Evolutionary conservation across 1,140 invertebrate genomes (phyloP).

Genomic region (Euwallacea fornicatus): DNA sequence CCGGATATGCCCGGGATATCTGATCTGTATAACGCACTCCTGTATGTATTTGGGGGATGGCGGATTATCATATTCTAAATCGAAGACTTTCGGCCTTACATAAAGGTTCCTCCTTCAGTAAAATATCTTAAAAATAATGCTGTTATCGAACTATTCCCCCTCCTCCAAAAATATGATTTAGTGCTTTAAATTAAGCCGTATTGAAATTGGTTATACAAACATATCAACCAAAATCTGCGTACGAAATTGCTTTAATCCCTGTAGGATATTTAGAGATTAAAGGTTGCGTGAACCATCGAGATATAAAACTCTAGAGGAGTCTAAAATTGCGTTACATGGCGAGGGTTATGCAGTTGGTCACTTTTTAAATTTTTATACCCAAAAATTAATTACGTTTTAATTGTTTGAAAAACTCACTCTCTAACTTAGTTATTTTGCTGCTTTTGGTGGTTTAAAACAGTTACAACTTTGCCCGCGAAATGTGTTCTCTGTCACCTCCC

Average conservation of each 20-base stretch:
- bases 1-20: conserved; percentile 28
- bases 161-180: conserved; percentile 6
- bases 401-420: too few species aligned
- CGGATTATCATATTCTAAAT: conserved; percentile 24
- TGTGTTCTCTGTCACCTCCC: too few species aligned
- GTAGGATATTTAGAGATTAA: conserved; percentile 41
- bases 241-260: conserved; percentile 40
- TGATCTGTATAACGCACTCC: conserved; percentile 25
- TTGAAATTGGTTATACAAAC: conserved; percentile 38
- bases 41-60: conserved; percentile 18
- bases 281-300: conserved; percentile 30
- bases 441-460: too few species aligned
- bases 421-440: too few species aligned
- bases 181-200: conserved; percentile 31
- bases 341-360: too few species aligned
- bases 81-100: neutral
- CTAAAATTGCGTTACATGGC: too few species aligned
- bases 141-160: too few species aligned
- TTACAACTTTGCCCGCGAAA: too few species aligned
- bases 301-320: neutral
- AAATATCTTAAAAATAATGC: neutral
- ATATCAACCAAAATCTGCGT: conserved; percentile 40
- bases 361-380: too few species aligned
- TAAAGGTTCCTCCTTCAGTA: neutral
- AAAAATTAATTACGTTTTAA: too few species aligned